A percentile compares a stretch with the other conserved stretches of the same genome.
These are phyloP conservation scores for Okapia johnstoni DNA, from an alignment of 2,113 vertebrate genomes.

Conservation along the genomic window DNA sequence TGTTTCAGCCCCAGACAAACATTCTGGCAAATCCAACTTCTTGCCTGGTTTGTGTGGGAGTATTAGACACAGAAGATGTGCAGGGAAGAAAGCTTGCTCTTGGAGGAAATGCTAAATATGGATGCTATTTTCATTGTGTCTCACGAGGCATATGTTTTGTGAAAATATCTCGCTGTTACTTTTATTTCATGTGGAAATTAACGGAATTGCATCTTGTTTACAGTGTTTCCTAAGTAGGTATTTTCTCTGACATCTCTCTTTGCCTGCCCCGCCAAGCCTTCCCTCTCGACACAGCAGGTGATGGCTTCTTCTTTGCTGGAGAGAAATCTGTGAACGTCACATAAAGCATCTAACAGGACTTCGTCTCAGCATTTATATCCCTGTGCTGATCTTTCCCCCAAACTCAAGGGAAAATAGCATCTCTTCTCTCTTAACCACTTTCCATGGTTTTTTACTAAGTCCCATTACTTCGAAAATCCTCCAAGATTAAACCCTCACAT, in stretches of 20 bases:
- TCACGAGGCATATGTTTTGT: background rate
- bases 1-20: background rate
- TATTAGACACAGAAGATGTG: background rate
- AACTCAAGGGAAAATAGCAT: background rate
- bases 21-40: background rate
- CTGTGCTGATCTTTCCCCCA: background rate
- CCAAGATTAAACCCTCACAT: background rate
- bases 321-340: background rate
- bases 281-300: background rate
- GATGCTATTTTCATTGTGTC: background rate
- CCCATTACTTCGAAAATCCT: background rate
- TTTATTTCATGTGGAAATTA: slow-evolving; percentile 7
- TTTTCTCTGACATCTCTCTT: background rate
- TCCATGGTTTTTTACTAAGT: background rate
- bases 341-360: background rate
- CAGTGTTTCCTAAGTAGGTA: background rate
- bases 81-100: background rate
- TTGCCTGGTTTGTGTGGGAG: background rate
- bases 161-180: background rate
- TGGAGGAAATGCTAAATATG: background rate
- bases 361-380: background rate
- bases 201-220: background rate
- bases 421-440: background rate
- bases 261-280: background rate
- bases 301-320: background rate